These are phyloP conservation scores for Heterodera schachtii DNA, from an alignment of 1,140 invertebrate species.

Conservation along the genomic window DNA sequence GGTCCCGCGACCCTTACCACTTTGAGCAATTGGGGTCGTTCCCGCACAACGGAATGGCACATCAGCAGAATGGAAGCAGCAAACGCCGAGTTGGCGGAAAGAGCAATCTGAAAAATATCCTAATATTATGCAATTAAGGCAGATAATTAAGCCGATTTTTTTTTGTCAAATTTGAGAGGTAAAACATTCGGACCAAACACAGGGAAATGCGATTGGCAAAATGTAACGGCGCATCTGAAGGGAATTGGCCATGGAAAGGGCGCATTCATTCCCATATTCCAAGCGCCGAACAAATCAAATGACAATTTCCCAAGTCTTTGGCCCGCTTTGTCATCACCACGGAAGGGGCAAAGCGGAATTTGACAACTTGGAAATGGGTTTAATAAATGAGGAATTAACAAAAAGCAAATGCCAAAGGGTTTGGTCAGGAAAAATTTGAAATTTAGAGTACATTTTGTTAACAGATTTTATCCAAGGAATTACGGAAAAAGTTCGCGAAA, in stretches of 20 bases:
- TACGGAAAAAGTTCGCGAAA: too few relatives aligned
- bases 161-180: too few relatives aligned
- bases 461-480: too few relatives aligned
- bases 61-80: slow-evolving; percentile 74
- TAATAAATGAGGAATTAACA: too few relatives aligned
- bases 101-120: slow-evolving; percentile 66
- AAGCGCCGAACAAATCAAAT: not conserved
- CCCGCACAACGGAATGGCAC: slow-evolving; percentile 72
- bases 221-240: not conserved
- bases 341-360: not conserved
- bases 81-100: slow-evolving; percentile 71
- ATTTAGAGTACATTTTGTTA: too few relatives aligned
- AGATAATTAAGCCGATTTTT: too few relatives aligned
- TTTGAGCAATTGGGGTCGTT: slow-evolving; percentile 45
- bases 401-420: too few relatives aligned
- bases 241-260: not conserved
- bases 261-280: not conserved
- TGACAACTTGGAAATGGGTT: not conserved
- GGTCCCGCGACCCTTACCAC: slow-evolving; percentile 1
- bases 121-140: too few relatives aligned
- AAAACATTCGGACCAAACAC: too few relatives aligned
- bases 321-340: not conserved
- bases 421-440: too few relatives aligned
- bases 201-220: slow-evolving; percentile 52
- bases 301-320: not conserved